Conservation (phyloP, 2,888 invertebrate species). For the Minunthozetes semirufus region DNA sequence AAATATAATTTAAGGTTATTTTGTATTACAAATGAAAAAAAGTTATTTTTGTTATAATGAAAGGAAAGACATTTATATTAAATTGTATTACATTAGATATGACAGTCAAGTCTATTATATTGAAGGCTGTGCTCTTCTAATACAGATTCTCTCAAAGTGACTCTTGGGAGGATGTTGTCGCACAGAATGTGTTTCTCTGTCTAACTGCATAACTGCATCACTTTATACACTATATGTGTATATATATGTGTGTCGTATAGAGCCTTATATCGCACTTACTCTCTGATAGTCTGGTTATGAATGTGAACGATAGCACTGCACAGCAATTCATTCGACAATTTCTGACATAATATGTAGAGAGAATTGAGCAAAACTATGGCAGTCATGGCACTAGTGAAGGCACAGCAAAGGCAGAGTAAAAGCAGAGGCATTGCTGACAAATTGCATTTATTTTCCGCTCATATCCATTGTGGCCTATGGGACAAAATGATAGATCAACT, state of each 20-base stretch:
- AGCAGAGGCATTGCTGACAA: neutral
- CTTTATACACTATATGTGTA: neutral
- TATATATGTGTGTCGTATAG: neutral
- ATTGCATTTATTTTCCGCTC: conserved; percentile 25
- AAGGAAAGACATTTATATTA: conserved; percentile 26
- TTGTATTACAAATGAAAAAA: conserved; percentile 6
- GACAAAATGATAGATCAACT: conserved; percentile 29
- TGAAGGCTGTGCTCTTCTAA: conserved; percentile 9
- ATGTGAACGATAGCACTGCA: neutral
- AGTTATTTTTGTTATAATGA: conserved; percentile 17
- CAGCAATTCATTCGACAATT: conserved; percentile 6
- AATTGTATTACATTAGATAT: conserved; percentile 14
- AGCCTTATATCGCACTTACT: neutral
- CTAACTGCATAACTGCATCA: conserved; percentile 7
- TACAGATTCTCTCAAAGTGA: neutral
- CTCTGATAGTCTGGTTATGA: neutral
- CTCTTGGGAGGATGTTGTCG: neutral
- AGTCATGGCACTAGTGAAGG: too few relatives aligned
- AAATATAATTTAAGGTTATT: neutral
- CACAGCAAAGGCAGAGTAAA: too few relatives aligned
- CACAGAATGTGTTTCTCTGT: neutral
- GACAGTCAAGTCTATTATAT: conserved; percentile 28
- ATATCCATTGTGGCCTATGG: conserved; percentile 28
- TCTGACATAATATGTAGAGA: neutral
- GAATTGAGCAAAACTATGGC: conserved; percentile 17